phyloP scores from a whole-genome alignment of 1,140 invertebrate genomes.

The Plodia interpunctella region DNA sequence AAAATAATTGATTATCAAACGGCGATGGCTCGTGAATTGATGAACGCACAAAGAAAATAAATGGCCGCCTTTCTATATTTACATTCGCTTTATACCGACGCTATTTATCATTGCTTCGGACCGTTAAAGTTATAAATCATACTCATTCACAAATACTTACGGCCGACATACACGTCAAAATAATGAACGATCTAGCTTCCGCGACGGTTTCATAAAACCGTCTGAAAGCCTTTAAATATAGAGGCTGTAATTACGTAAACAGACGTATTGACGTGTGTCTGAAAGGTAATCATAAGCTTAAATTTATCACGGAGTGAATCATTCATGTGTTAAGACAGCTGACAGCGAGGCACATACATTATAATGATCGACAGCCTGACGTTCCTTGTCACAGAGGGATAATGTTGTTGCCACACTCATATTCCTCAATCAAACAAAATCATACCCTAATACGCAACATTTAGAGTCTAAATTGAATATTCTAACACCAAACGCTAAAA shows the following conservation, averaged over 20 bases:
- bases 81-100: constrained; percentile 39
- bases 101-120: constrained; percentile 55
- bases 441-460: constrained; percentile 16
- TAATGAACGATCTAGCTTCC: constrained; percentile 52
- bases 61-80: constrained; percentile 41
- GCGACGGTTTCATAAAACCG: constrained; percentile 48
- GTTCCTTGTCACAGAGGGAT: constrained; percentile 70
- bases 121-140: constrained; percentile 58
- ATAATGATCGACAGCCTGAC: constrained; percentile 75
- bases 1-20: constrained; percentile 12
- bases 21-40: constrained; percentile 21
- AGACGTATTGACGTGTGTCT: constrained; percentile 69
- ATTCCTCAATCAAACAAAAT: constrained; percentile 17
- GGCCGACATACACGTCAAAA: constrained; percentile 49
- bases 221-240: constrained; percentile 49
- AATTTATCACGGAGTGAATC: constrained; percentile 76
- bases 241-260: constrained; percentile 68
- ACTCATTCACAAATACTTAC: constrained; percentile 43
- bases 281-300: constrained; percentile 76
- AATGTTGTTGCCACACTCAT: constrained; percentile 62
- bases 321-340: constrained; percentile 73
- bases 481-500: constrained; percentile 23
- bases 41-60: constrained; percentile 37
- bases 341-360: constrained; percentile 74
- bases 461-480: constrained; percentile 19